Evolutionary conservation across 2,888 invertebrate species (phyloP).

Genomic region (Drosophila conformis): DNA sequence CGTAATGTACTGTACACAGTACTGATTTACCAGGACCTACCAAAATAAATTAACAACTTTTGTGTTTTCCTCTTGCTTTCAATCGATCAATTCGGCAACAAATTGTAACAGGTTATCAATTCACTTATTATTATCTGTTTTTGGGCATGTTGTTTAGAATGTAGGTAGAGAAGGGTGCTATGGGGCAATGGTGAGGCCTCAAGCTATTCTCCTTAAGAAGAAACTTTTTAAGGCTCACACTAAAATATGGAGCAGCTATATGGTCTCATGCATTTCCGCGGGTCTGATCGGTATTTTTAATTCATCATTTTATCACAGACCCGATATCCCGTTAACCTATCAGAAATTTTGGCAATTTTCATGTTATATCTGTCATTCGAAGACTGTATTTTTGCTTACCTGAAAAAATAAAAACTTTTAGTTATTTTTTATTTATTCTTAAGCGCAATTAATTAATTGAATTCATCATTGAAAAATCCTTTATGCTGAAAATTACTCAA

Average conservation of each 20-base stretch:
- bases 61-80: not conserved
- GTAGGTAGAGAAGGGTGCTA: not conserved
- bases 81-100: not conserved
- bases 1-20: conserved; percentile 19
- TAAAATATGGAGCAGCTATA: not conserved
- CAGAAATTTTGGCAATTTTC: not conserved
- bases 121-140: not conserved
- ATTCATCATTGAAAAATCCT: too few relatives aligned
- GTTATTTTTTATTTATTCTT: not conserved
- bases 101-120: not conserved
- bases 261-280: not conserved
- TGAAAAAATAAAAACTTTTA: not conserved
- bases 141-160: not conserved
- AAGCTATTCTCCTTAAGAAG: not conserved
- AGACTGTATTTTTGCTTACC: not conserved
- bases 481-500: too few relatives aligned
- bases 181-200: not conserved
- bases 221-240: not conserved
- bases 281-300: not conserved
- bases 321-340: not conserved
- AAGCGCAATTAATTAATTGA: not conserved
- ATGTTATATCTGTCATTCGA: not conserved
- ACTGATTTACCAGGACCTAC: conserved; percentile 15
- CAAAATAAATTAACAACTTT: not conserved
- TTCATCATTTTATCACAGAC: not conserved